Evolutionary conservation across 2,113 vertebrate species (phyloP), one percentile per base, ranked within the genome.

Genomic region (Brachypteracias leptosomus): DNA sequence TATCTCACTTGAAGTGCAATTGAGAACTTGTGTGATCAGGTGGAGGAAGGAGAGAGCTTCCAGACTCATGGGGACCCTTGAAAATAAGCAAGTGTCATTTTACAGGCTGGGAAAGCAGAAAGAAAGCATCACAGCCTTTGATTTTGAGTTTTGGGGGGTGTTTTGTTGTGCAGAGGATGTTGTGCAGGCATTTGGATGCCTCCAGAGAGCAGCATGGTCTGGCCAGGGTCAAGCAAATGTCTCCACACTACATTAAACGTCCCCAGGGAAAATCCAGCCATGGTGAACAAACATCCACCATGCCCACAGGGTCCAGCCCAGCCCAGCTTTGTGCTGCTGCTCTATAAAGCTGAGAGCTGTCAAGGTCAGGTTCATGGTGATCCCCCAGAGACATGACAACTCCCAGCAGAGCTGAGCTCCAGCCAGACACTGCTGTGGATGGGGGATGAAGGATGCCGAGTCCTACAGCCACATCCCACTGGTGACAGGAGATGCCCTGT

Each of bases 321-420:
- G n/a, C 38, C n/a, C 1, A 0, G 29, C 24, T 10, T 15, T 2
- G 4, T 49, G 58, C 51, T 65, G 76, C 35, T 1, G 6, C 77
- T 42, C 29, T 11, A 54, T 13, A 16, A 28, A 67, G 67, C n/a
- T 11, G 59, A 8, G 33, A 10, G 59, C 0, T 4, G 16, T 31
- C n/a, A 11, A 24, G 54, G 46, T 42, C 1, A 1, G 13, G 29
- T 46, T 79, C 74, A 36, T 6, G 5, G 44, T 0, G 10, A 38
- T 46, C 66, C 52, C 38, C 46, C 0, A 2, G 75, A 31, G n/a
- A 66, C 1, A 0, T 1, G 1, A 67, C 11, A 47, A 7, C 29
- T 31, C 22, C 74, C 89, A 54, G 54, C 46, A 11, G 7, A 5
- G 33, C 33, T 0, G 4, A 35, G 36, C 16, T 54, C 38, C n/a